These are phyloP conservation scores for Eupithecia subumbrata DNA, from an alignment of 2,888 invertebrate species.

Conservation along the genomic window DNA sequence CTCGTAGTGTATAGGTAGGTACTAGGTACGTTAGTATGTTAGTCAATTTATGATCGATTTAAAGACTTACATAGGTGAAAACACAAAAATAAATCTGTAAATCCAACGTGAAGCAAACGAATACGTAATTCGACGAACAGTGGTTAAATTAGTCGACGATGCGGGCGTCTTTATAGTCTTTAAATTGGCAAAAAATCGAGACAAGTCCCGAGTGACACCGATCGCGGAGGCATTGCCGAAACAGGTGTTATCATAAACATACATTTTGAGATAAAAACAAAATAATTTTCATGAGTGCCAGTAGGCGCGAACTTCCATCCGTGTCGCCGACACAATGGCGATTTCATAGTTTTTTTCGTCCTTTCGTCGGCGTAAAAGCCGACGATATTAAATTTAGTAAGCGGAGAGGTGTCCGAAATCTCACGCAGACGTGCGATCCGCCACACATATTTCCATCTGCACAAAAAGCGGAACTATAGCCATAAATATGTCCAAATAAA, in stretches of 20 bases:
- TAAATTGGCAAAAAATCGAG: constrained; percentile 83
- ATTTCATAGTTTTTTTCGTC: constrained; percentile 77
- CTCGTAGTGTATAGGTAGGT: not conserved
- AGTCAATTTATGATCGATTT: constrained; percentile 7
- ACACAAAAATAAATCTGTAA: constrained; percentile 34
- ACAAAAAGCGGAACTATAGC: constrained; percentile 85
- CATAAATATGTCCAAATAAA: constrained; percentile 85
- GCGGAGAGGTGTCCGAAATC: constrained; percentile 84
- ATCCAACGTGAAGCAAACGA: constrained; percentile 48
- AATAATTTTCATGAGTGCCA: constrained; percentile 83
- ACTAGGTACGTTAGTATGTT: not conserved
- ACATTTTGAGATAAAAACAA: constrained; percentile 84
- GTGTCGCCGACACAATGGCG: constrained; percentile 83
- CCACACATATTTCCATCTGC: constrained; percentile 84
- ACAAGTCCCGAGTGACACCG: constrained; percentile 81
- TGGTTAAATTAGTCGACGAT: constrained; percentile 81
- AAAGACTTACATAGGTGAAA: constrained; percentile 10
- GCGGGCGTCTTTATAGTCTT: constrained; percentile 82
- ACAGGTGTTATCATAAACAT: constrained; percentile 85
- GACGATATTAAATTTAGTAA: constrained; percentile 84
- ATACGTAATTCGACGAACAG: constrained; percentile 80
- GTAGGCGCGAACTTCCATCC: constrained; percentile 82
- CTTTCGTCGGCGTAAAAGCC: constrained; percentile 77
- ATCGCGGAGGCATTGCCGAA: constrained; percentile 82
- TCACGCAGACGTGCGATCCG: constrained; percentile 84